Conservation (phyloP, 2,797 vertebrate species). For the Anableps anableps region DNA sequence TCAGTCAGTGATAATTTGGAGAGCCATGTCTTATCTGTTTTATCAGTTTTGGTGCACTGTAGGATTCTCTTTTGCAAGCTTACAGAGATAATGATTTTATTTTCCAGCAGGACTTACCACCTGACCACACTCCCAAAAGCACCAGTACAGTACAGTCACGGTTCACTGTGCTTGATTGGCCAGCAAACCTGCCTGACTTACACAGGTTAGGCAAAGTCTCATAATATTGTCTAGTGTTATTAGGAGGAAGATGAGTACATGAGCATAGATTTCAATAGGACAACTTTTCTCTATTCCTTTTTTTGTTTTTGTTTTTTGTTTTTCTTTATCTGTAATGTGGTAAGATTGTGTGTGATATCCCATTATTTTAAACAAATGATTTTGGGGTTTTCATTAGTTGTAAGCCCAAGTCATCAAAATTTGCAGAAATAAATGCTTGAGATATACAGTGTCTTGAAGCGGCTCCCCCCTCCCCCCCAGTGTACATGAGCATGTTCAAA, state of each 20-base stretch:
- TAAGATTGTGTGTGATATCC: background rate
- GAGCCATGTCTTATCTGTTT: background rate
- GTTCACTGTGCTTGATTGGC: background rate
- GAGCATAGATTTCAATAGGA: background rate
- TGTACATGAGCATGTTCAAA: background rate
- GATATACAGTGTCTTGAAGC: background rate
- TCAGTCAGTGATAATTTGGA: background rate
- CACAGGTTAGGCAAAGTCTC: background rate
- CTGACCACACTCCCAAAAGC: too few species aligned
- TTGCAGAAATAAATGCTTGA: background rate
- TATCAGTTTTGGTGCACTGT: too few species aligned
- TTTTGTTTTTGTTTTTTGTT: too few species aligned
- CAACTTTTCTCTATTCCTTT: background rate
- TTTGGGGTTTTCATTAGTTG: too few species aligned
- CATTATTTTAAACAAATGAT: background rate
- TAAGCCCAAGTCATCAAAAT: background rate
- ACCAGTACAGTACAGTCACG: too few species aligned
- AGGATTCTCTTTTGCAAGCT: too few species aligned
- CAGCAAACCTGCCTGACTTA: background rate
- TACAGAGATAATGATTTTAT: too few species aligned
- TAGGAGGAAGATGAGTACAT: background rate
- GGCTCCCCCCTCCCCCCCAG: too few species aligned
- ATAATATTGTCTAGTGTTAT: background rate
- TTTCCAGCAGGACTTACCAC: too few species aligned
- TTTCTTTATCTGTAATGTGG: too few species aligned